Evolutionary conservation across 2,113 vertebrate species (phyloP).

Genomic region (Hylia prasina): DNA sequence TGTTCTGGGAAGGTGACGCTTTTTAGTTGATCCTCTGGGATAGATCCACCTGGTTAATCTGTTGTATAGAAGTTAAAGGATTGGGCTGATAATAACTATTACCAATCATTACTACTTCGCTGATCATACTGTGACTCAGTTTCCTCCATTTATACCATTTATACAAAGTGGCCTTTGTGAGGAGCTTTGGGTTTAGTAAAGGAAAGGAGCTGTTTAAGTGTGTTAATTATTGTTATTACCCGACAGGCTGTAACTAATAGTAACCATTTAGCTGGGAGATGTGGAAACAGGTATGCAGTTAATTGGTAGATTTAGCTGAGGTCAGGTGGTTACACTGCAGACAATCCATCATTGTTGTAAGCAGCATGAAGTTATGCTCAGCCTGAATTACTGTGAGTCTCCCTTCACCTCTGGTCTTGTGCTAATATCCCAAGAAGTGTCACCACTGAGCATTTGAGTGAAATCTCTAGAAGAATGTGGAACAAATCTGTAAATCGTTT

Average conservation of each 20-base stretch:
- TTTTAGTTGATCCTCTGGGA: not conserved
- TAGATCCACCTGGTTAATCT: not conserved
- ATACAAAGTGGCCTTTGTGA: not conserved
- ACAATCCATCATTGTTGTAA: slow-evolving; percentile 55
- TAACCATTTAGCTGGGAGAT: slow-evolving; percentile 30
- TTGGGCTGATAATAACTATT: not conserved
- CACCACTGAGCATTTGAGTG: not conserved
- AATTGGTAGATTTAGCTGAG: slow-evolving; percentile 57
- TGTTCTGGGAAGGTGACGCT: not conserved
- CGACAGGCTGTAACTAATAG: slow-evolving; percentile 11
- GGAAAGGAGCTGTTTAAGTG: not conserved
- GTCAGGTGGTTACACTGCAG: slow-evolving; percentile 23
- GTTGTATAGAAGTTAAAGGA: not conserved
- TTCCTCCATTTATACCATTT: not conserved
- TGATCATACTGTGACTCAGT: not conserved
- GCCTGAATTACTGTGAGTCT: not conserved
- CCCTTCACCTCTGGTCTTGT: not conserved
- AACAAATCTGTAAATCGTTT: slow-evolving; percentile 33
- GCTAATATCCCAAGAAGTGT: not conserved
- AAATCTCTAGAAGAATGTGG: slow-evolving; percentile 40
- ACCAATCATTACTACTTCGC: not conserved
- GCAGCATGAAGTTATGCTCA: slow-evolving; percentile 12
- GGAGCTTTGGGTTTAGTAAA: not conserved
- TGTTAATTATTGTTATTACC: slow-evolving; percentile 22
- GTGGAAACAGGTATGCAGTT: slow-evolving; percentile 30